phyloP scores from a whole-genome alignment of 2,888 invertebrate genomes.

The Ptilodon capucinus region DNA sequence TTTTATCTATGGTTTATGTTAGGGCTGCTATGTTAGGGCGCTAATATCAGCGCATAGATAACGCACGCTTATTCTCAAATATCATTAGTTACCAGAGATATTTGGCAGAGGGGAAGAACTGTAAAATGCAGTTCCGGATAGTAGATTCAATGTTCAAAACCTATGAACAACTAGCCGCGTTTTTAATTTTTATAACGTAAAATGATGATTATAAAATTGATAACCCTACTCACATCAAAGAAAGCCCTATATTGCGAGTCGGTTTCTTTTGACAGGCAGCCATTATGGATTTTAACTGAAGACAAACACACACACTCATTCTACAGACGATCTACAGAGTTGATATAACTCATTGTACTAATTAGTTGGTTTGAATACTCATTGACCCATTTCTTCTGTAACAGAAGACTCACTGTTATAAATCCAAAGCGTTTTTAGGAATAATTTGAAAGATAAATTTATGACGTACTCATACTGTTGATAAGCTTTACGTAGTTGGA shows the following conservation, averaged over 20 bases:
- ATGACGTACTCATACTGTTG: too few relatives aligned
- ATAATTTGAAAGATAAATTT: not conserved
- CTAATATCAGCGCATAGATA: too few relatives aligned
- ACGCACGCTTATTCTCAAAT: too few relatives aligned
- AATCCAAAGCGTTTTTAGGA: not conserved
- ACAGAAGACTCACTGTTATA: not conserved
- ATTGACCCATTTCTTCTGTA: not conserved
- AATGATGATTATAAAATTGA: too few relatives aligned
- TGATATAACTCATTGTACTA: not conserved
- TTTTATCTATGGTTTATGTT: not conserved
- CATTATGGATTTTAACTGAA: not conserved
- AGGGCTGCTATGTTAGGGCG: too few relatives aligned
- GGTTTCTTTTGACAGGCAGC: not conserved
- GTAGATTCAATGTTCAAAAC: too few relatives aligned
- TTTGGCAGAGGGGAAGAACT: too few relatives aligned
- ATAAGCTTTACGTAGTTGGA: too few relatives aligned
- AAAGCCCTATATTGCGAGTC: not conserved
- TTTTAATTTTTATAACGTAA: too few relatives aligned
- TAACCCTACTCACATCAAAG: not conserved
- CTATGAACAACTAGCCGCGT: too few relatives aligned
- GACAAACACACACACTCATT: not conserved
- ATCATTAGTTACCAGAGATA: too few relatives aligned
- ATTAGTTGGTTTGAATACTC: not conserved
- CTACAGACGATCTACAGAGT: not conserved
- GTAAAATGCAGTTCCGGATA: too few relatives aligned